phyloP scores from a whole-genome alignment of 2,888 invertebrate genomes.

The Tinea pellionella region DNA sequence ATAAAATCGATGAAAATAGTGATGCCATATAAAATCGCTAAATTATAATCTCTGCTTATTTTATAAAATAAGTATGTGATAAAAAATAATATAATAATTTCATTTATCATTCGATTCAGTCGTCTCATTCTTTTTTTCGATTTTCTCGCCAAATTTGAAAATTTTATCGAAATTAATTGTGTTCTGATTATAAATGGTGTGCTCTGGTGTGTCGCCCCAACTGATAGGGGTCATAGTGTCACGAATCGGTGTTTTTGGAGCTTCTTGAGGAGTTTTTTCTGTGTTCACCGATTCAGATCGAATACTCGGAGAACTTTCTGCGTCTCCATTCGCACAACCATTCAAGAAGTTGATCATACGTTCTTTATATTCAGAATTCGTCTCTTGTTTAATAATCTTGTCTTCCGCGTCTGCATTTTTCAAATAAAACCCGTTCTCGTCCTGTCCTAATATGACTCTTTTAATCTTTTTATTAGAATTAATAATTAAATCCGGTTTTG shows the following conservation, averaged over 20 bases:
- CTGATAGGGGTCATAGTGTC: slow-evolving; percentile 39
- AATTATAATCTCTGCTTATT: too few species aligned
- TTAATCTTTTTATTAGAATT: slow-evolving; percentile 66
- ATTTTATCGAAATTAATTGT: slow-evolving; percentile 55
- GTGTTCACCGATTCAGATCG: slow-evolving; percentile 37
- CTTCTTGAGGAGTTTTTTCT: slow-evolving; percentile 32
- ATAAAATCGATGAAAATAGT: too few species aligned
- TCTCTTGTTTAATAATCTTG: slow-evolving; percentile 53
- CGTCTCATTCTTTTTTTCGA: neutral
- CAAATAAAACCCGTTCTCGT: slow-evolving; percentile 51
- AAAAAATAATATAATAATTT: neutral
- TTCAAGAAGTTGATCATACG: slow-evolving; percentile 58
- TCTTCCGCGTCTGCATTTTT: slow-evolving; percentile 53
- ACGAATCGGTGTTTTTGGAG: slow-evolving; percentile 13
- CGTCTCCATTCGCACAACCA: slow-evolving; percentile 33
- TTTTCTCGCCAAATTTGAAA: slow-evolving; percentile 25
- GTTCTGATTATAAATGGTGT: slow-evolving; percentile 58
- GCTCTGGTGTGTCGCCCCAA: slow-evolving; percentile 57
- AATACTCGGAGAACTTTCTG: slow-evolving; percentile 40
- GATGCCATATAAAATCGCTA: too few species aligned
- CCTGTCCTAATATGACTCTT: slow-evolving; percentile 57
- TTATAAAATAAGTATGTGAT: too few species aligned
- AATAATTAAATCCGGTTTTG: slow-evolving; percentile 66
- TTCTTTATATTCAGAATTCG: slow-evolving; percentile 56
- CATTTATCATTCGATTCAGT: neutral